Conservation (phyloP, 2,797 vertebrate genomes). For the Mormyrus proboscirostris region DNA sequence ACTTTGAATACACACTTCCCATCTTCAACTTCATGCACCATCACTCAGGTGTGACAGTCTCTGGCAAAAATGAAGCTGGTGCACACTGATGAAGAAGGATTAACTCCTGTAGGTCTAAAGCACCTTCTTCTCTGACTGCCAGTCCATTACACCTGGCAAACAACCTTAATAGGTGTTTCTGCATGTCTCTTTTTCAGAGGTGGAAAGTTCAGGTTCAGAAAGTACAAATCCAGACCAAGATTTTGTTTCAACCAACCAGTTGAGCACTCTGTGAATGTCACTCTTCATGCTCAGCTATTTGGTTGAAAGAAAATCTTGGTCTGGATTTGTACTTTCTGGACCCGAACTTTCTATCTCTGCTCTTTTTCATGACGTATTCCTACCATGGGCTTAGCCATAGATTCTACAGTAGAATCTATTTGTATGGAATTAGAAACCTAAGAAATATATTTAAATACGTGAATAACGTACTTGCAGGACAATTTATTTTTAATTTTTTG, state of each 20-base stretch:
- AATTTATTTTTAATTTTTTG: background rate
- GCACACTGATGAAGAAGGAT: constrained; percentile 50
- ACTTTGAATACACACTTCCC: background rate
- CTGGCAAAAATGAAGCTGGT: constrained; percentile 38
- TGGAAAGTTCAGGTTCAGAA: background rate
- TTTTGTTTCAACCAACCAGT: background rate
- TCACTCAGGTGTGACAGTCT: constrained; percentile 49
- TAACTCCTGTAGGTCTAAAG: background rate
- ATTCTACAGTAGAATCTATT: background rate
- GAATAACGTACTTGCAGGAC: background rate
- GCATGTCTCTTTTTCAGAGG: background rate
- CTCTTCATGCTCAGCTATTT: background rate
- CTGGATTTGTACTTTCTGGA: background rate
- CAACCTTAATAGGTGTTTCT: background rate
- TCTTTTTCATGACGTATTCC: background rate
- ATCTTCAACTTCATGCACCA: background rate
- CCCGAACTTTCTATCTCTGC: background rate
- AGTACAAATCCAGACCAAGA: background rate
- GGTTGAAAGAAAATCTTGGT: background rate
- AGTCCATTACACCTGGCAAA: background rate
- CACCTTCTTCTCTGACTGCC: background rate
- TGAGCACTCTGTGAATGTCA: background rate
- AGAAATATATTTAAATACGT: background rate
- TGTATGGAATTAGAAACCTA: background rate
- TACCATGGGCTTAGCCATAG: background rate